Percentiles rank a stretch among this genome's conserved stretches.
These are phyloP conservation scores for Tinea trinotella DNA, from an alignment of 2,888 invertebrate species.

Conservation along the genomic window DNA sequence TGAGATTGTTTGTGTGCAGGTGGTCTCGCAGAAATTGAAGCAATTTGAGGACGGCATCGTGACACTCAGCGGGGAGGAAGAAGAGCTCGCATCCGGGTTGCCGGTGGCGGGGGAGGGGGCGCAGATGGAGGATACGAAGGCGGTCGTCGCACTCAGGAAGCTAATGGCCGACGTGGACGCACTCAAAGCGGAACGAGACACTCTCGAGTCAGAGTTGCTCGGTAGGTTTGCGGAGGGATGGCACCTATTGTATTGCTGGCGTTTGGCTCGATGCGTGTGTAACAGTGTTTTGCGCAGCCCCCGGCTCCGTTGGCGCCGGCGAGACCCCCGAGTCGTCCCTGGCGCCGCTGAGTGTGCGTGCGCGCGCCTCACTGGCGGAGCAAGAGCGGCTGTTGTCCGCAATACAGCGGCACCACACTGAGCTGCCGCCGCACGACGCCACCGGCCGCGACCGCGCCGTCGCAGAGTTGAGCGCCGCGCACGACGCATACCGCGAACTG, in stretches of 20 bases:
- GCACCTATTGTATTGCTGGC: background rate
- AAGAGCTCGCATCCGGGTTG: constrained; percentile 78
- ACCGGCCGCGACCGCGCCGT: constrained; percentile 77
- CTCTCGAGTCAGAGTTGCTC: constrained; percentile 68
- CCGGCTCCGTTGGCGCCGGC: constrained; percentile 79
- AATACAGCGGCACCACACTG: constrained; percentile 65
- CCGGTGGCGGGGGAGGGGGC: constrained; percentile 63
- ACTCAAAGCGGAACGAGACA: constrained; percentile 91
- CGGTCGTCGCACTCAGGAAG: background rate
- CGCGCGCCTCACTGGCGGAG: constrained; percentile 79
- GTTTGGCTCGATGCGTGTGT: too few species aligned
- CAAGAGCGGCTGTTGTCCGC: constrained; percentile 74
- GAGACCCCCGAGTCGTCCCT: constrained; percentile 82
- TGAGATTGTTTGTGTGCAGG: constrained; percentile 41
- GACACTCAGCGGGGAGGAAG: constrained; percentile 82
- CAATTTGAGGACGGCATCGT: constrained; percentile 82
- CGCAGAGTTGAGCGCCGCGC: constrained; percentile 88
- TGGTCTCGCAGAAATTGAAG: constrained; percentile 90
- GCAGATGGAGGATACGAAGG: background rate
- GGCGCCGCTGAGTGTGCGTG: constrained; percentile 83
- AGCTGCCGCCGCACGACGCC: constrained; percentile 74
- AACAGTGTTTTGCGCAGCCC: background rate
- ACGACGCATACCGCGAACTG: constrained; percentile 93
- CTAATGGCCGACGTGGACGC: constrained; percentile 76
- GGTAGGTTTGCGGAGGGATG: constrained; percentile 86